Evolutionary conservation across 2,888 invertebrate genomes (phyloP), one percentile per base, ranked within the genome.

Genomic region (Chirona hameri): DNA sequence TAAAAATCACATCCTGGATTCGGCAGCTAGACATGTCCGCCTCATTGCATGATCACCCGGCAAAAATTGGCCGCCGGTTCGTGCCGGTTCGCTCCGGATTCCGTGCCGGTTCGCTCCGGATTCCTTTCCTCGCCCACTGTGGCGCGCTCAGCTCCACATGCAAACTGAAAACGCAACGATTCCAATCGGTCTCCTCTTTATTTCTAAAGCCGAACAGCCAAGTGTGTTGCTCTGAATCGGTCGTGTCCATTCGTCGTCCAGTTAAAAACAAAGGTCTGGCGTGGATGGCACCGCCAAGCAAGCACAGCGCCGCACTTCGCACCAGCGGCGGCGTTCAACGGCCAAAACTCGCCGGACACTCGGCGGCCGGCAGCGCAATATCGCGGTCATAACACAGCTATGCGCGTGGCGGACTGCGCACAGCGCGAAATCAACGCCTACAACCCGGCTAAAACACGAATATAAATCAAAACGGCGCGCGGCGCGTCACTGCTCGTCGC

Each of bases 181-280:
- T 72, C 31, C 72, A 72, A 31, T 31, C 72, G 15, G 27, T 15
- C 72, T 72, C 72, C 27, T 72, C 72, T 72, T 72, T 72, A 72
- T 31, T 69, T 72, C 72, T 31, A 31, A 72, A 72, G 72, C 31
- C 27, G 27, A 72, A 72, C 72, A 31, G 31, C 72, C 72, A 72
- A 15, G 72, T 12, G 72, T 72, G 72, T 31, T 18, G 18, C 31
- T 72, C 31, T 18, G 72, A 31, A 72, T 18, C 31, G 18, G 31
- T 31, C 15, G 9, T 27, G 72, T 29, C 72, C n/a, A 31, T 27
- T 14, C 27, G 31, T 15, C 31, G 31, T 72, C 31, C 65, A 65
- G 18, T 65, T 60, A 24, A 60, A 60, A 31, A 27, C 72, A 29
- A 31, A 72, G 29, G 72, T 72, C 31, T 0, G 27, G 0, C 31